Base-by-base conservation (phyloP, 2,797 vertebrate species). In the Darevskia mixta region DNA sequence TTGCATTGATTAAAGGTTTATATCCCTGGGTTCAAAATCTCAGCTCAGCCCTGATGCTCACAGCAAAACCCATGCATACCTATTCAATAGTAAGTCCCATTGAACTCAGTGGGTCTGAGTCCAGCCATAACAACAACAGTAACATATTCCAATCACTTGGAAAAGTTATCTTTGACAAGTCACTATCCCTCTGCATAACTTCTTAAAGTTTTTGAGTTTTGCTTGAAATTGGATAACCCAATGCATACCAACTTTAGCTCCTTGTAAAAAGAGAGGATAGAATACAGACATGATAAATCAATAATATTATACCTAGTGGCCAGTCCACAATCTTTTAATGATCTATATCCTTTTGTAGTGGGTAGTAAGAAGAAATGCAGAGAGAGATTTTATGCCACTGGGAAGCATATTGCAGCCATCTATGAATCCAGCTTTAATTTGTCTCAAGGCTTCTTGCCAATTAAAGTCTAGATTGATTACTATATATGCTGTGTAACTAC, bases 241-340 rank as follows among this genome's bases (percentile, higher is more conserved):
- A 0, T 0, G 66, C 23, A 55, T 73, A 72, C 0, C 10, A 32
- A 20, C 35, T 23, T 3, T 10, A 0, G 0, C 18, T 35, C 66
- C 15, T 23, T 32, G 17, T 5, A 15, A 45, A 17, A 6, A n/a
- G 20, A 7, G 20, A 29, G 43, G 78, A 45, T 79, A 4, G 1
- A 3, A 9, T 43, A 73, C 8, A 61, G 23, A 49, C 58, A 8
- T 69, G 15, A 29, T 27, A 32, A 86, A 55, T 55, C 64, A 79
- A 75, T 32, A 75, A 61, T 13, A 10, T 17, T 71, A 58, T 7
- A 2, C 27, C 15, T 75, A 17, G 55, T 41, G 45, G 23, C 15
- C 49, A 61, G 11, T 27, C 32, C 38, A 81, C 10, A 25, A 15
- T 58, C 18, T 64, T 9, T 75, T 49, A 58, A 58, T 71, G 45